Evolutionary conservation across 2,113 vertebrate species (phyloP).

Genomic region (Misgurnus mizolepis): DNA sequence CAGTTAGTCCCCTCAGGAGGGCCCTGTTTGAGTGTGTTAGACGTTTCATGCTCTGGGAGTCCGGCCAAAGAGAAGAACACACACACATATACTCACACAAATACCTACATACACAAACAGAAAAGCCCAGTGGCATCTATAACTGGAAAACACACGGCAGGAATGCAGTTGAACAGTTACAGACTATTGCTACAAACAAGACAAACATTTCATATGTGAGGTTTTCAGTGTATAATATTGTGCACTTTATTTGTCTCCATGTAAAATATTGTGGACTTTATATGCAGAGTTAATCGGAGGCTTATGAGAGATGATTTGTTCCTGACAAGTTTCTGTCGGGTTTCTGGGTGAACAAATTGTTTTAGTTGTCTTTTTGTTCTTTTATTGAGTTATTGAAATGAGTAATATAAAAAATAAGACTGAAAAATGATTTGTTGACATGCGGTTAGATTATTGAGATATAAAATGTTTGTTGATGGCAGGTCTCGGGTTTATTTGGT

Average conservation of each 20-base stretch:
- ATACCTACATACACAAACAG: slow-evolving; percentile 22
- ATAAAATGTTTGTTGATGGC: neutral
- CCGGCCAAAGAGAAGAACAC: slow-evolving; percentile 64
- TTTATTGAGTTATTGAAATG: no score
- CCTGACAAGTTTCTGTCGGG: neutral
- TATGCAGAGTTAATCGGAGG: slow-evolving; percentile 1
- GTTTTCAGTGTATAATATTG: slow-evolving; percentile 11
- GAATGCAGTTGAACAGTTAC: slow-evolving; percentile 37
- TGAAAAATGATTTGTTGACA: no score
- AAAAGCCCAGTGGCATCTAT: slow-evolving; percentile 47
- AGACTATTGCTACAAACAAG: slow-evolving; percentile 16
- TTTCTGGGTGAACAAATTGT: neutral
- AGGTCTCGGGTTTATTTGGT: neutral
- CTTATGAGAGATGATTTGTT: neutral
- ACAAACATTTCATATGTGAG: neutral
- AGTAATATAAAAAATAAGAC: no score
- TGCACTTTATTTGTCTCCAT: neutral
- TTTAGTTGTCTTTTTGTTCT: no score
- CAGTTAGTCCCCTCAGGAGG: slow-evolving; percentile 72
- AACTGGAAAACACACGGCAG: slow-evolving; percentile 48
- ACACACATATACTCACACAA: slow-evolving; percentile 37
- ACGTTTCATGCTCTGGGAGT: slow-evolving; percentile 73
- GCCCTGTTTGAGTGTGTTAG: slow-evolving; percentile 71
- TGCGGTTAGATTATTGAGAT: neutral
- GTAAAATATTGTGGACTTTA: slow-evolving; percentile 8